A percentile compares a stretch with the other conserved stretches of the same genome.
Conservation (phyloP, 2,888 invertebrate species). For the Chrysomela aeneicollis region DNA sequence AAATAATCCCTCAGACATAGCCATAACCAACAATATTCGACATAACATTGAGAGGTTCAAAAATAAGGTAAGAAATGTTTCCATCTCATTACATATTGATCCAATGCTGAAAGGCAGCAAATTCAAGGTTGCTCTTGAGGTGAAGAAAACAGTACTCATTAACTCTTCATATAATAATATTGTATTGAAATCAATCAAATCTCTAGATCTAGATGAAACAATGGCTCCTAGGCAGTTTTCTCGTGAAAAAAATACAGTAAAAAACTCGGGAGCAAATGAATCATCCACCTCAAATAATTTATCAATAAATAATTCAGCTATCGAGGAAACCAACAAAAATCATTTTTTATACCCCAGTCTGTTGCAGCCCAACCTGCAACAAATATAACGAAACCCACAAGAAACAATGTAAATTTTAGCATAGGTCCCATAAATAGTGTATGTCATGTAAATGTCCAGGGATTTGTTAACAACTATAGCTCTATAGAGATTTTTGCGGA, state of each 20-base stretch:
- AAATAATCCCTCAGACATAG: not conserved
- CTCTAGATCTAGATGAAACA: not conserved
- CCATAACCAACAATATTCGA: not conserved
- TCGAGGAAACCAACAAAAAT: too few relatives aligned
- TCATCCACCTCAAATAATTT: conserved; percentile 4
- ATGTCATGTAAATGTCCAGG: too few relatives aligned
- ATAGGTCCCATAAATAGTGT: too few relatives aligned
- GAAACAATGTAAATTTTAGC: too few relatives aligned
- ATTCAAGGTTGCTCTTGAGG: conserved; percentile 12
- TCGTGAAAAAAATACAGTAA: not conserved
- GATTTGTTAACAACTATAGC: too few relatives aligned
- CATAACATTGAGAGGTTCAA: not conserved
- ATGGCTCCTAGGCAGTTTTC: conserved; percentile 10
- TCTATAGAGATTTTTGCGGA: too few relatives aligned
- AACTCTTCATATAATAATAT: not conserved
- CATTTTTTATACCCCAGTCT: too few relatives aligned
- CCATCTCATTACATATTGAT: conserved; percentile 13
- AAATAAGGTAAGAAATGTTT: conserved; percentile 1
- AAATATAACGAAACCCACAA: too few relatives aligned
- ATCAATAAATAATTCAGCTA: too few relatives aligned
- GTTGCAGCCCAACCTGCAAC: too few relatives aligned
- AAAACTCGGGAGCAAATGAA: conserved; percentile 9
- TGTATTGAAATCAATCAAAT: conserved; percentile 11
- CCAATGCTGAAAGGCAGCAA: conserved; percentile 15
- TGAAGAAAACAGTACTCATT: not conserved